Evolutionary conservation across 2,797 vertebrate species (phyloP).

Genomic region (Odontamblyopus lacepedii): DNA sequence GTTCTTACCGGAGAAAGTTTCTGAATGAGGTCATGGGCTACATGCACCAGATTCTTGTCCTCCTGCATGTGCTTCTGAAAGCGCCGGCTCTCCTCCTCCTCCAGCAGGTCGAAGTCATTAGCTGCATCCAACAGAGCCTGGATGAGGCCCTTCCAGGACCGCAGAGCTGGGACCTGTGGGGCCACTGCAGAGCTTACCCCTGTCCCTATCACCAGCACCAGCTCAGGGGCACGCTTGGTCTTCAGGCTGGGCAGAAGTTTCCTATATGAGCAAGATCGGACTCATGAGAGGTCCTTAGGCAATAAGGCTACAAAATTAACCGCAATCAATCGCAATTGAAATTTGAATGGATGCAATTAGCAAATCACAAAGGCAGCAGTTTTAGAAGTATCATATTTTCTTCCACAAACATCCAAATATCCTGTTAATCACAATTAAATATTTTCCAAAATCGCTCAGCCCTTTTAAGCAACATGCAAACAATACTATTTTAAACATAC

Average conservation of each 20-base stretch:
- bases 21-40: constrained; percentile 97
- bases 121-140: constrained; percentile 94
- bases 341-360: no score
- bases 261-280: constrained; percentile 71
- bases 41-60: constrained; percentile 94
- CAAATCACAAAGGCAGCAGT: no score
- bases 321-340: no score
- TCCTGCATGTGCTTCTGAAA: constrained; percentile 94
- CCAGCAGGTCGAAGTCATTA: constrained; percentile 93
- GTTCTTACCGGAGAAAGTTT: constrained; percentile 93
- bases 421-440: no score
- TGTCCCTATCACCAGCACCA: constrained; percentile 94
- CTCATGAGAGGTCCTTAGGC: constrained; percentile 24
- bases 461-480: constrained; percentile 25
- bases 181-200: constrained; percentile 95
- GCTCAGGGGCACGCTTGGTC: constrained; percentile 90
- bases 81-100: constrained; percentile 92
- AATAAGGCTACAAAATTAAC: no score
- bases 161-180: constrained; percentile 91
- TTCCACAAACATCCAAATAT: constrained; percentile 27
- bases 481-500: not conserved
- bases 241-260: constrained; percentile 95
- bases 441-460: not conserved
- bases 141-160: constrained; percentile 96
- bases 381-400: no score